Evolutionary conservation across 2,888 invertebrate genomes (phyloP).

Genomic region (Tetramorium bicarinatum): DNA sequence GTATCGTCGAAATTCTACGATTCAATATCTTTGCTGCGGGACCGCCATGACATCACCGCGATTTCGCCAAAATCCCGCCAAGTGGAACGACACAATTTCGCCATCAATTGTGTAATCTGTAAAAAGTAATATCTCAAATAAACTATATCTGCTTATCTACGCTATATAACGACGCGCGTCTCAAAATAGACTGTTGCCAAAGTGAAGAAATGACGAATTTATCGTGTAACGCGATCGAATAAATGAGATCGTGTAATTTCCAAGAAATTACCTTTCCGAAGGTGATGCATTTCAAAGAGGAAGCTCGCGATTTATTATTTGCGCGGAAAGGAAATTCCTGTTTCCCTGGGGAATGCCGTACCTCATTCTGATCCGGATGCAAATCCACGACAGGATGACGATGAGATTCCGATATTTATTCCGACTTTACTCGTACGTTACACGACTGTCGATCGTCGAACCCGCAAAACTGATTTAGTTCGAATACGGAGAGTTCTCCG

Average conservation of each 20-base stretch:
- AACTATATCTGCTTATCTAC: neutral
- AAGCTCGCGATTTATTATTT: neutral
- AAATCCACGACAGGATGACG: neutral
- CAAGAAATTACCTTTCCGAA: neutral
- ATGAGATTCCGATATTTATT: slow-evolving; percentile 6
- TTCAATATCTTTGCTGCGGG: neutral
- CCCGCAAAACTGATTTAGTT: neutral
- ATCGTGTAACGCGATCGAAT: neutral
- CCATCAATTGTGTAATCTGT: neutral
- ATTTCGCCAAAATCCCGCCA: neutral
- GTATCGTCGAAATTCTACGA: neutral
- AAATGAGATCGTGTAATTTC: neutral
- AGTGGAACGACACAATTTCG: neutral
- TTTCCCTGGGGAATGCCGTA: neutral
- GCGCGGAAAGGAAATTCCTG: neutral
- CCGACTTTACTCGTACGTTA: neutral
- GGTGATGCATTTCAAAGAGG: neutral
- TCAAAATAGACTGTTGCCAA: neutral
- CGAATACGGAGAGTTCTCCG: neutral
- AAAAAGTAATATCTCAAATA: neutral
- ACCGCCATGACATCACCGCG: neutral
- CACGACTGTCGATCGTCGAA: neutral
- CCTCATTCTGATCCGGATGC: neutral
- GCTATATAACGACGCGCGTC: neutral
- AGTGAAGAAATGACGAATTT: neutral